Conservation (phyloP, 2,888 invertebrate species). For the Netelia melanura region DNA sequence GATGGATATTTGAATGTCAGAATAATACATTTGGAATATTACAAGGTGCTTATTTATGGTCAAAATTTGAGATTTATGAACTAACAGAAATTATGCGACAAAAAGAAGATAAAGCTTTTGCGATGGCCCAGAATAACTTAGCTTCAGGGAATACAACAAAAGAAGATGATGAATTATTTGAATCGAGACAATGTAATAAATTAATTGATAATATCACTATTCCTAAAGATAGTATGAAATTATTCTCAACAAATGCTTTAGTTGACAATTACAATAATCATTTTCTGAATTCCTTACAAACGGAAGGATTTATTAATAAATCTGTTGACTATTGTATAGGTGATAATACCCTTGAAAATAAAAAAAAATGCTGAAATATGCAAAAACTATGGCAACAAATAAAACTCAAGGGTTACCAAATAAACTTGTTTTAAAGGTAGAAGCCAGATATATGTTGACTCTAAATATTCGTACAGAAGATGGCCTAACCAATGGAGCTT, state of each 20-base stretch:
- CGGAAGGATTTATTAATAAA: slow-evolving; percentile 5
- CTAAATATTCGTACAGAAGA: too few species aligned
- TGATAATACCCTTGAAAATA: slow-evolving; percentile 24
- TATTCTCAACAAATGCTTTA: slow-evolving; percentile 51
- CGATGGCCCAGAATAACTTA: slow-evolving; percentile 17
- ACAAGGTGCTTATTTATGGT: too few species aligned
- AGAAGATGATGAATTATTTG: slow-evolving; percentile 24
- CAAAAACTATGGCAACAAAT: slow-evolving; percentile 21
- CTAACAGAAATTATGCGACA: too few species aligned
- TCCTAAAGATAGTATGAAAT: slow-evolving; percentile 38
- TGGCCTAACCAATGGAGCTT: slow-evolving; percentile 32
- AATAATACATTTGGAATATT: too few species aligned
- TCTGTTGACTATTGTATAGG: slow-evolving; percentile 30
- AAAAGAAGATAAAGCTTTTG: too few species aligned
- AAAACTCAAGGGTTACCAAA: slow-evolving; percentile 36
- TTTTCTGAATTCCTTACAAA: slow-evolving; percentile 25
- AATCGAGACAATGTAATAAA: slow-evolving; percentile 38
- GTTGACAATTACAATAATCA: slow-evolving; percentile 43
- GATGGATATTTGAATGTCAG: slow-evolving; percentile 1
- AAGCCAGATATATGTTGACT: slow-evolving; percentile 33
- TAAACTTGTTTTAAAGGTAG: slow-evolving; percentile 39
- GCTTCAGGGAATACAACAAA: slow-evolving; percentile 35
- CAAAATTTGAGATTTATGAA: too few species aligned
- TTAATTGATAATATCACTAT: slow-evolving; percentile 6
- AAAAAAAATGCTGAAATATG: slow-evolving; percentile 47